Percentiles rank a stretch among this genome's conserved stretches.
These are phyloP conservation scores for Meganola albula DNA, from an alignment of 2,888 invertebrate species.

Conservation along the genomic window DNA sequence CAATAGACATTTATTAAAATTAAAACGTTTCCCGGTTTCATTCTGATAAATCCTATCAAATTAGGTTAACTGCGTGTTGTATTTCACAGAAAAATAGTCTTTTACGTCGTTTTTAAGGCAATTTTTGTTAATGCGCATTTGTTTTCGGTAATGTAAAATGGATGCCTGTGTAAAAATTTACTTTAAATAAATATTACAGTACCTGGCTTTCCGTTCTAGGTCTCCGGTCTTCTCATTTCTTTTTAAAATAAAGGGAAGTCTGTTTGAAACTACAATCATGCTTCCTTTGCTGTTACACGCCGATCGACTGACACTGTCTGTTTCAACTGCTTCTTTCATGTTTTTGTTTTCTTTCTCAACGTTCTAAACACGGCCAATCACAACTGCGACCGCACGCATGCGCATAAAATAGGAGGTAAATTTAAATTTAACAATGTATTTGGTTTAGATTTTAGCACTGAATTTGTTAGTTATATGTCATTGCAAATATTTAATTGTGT, in stretches of 20 bases:
- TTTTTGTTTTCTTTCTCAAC: conserved; percentile 41
- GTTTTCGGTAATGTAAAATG: too few relatives aligned
- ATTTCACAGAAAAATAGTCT: too few relatives aligned
- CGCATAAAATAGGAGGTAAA: conserved; percentile 54
- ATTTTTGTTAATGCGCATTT: too few relatives aligned
- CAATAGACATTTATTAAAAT: too few relatives aligned
- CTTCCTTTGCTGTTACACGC: conserved; percentile 80
- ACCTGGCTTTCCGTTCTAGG: conserved; percentile 91
- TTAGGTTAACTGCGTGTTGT: conserved; percentile 5
- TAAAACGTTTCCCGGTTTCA: too few relatives aligned
- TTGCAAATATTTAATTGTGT: conserved; percentile 36
- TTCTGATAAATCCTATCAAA: too few relatives aligned
- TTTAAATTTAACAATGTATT: conserved; percentile 38
- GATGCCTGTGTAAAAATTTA: too few relatives aligned
- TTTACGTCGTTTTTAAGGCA: too few relatives aligned
- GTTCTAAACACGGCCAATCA: conserved; percentile 61
- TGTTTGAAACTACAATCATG: conserved; percentile 94
- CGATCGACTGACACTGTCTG: conserved; percentile 48
- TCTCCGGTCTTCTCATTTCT: conserved; percentile 84
- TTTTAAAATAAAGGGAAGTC: conserved; percentile 91
- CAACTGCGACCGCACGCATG: conserved; percentile 55
- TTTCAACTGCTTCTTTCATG: conserved; percentile 56
- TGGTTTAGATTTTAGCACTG: conserved; percentile 36
- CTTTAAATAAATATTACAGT: conserved; percentile 20
- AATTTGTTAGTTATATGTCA: conserved; percentile 40